Evolutionary conservation across 1,140 invertebrate genomes (phyloP), one percentile per base, ranked within the genome.

Genomic region (Wasmannia auropunctata): DNA sequence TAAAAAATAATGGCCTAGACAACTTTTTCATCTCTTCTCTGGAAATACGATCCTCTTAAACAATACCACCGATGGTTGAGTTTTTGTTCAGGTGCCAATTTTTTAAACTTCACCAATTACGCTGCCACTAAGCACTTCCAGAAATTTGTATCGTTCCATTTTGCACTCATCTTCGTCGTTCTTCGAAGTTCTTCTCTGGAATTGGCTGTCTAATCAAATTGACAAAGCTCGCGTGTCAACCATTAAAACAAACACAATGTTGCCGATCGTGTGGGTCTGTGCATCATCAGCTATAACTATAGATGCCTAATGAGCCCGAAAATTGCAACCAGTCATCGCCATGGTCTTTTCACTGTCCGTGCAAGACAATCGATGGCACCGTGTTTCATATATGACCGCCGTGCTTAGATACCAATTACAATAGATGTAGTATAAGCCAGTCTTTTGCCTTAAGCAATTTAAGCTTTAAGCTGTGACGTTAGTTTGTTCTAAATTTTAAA

Each of bases 321-420:
- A 89, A 90, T 90, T 90, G 87, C 76, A 89, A 84, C 77, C 76
- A 40, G 60, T 83, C 69, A 58, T 70, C 62, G 54, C 14, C 37
- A 70, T 77, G 56, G n/a, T 62, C 7, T 72, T 72, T 83, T 80
- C 40, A 76, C 54, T 75, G 76, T 85, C 60, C 85, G 86, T 60
- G 16, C 37, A 3, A 34, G 22, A 67, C 72, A 88, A 85, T 90
- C 62, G 86, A 70, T 76, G 86, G 84, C 67, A 76, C n/a, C 49
- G 19, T 28, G 14, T 76, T 31, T 62, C 76, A 62, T 84, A 65
- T 62, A 60, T 75, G 87, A 54, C 22, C 58, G 28, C n/a, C 7
- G 67, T 60, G 70, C 51, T 80, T 54, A 54, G 7, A n/a, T 54
- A n/a, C 3, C n/a, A n/a, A 46, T 46, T 46, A 46, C 5, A 46